A percentile compares a stretch with the other conserved stretches of the same genome.
Evolutionary conservation across 2,113 vertebrate genomes (phyloP).

Genomic region (Vulpes vulpes): DNA sequence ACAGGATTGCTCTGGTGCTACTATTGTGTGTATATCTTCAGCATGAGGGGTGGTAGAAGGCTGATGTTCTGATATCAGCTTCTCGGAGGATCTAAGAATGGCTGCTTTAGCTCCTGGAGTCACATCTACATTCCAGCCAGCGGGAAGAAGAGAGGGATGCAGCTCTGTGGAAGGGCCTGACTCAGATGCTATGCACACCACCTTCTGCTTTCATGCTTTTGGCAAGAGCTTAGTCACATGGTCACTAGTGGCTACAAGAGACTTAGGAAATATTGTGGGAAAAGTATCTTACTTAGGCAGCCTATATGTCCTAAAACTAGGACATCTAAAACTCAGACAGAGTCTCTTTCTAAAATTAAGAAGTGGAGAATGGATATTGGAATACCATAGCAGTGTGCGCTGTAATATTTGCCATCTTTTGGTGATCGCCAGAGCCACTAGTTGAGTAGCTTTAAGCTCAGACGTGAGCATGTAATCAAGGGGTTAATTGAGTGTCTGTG

Average conservation of each 20-base stretch:
- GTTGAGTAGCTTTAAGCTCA: background rate
- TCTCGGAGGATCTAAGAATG: background rate
- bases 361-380: background rate
- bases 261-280: background rate
- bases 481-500: background rate
- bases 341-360: conserved; percentile 23
- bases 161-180: background rate
- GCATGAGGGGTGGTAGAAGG: background rate
- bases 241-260: background rate
- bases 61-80: background rate
- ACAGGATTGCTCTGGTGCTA: background rate
- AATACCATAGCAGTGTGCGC: background rate
- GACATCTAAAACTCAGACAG: background rate
- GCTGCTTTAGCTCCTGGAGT: background rate
- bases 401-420: background rate
- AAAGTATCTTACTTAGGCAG: background rate
- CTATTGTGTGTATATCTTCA: background rate
- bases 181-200: background rate
- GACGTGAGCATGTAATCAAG: background rate
- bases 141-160: background rate
- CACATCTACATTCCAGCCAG: background rate
- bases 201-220: background rate
- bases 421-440: background rate
- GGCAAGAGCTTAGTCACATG: background rate
- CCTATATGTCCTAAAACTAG: too few relatives aligned